Evolutionary conservation across 1,140 invertebrate genomes (phyloP).

Genomic region (Globodera rostochiensis): DNA sequence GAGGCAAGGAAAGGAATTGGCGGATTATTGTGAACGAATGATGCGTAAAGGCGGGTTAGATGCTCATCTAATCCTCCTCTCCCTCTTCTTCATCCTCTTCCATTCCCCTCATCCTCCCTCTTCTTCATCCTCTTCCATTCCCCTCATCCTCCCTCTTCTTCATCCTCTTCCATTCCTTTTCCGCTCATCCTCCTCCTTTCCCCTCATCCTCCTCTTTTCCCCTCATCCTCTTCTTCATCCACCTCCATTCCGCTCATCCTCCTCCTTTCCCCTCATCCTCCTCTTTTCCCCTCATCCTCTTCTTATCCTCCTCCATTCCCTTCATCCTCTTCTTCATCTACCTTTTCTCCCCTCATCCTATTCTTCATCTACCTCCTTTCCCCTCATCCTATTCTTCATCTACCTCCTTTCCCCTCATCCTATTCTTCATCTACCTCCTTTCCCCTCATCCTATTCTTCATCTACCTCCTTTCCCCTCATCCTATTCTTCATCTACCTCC

Average conservation of each 20-base stretch:
- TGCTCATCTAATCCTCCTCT: not conserved
- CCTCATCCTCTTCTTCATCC: not conserved
- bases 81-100: not conserved
- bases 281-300: not conserved
- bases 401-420: conserved; percentile 9
- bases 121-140: not conserved
- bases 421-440: not conserved
- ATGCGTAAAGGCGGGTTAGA: not conserved
- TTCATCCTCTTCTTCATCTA: conserved; percentile 21
- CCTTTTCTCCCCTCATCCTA: not conserved
- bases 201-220: conserved; percentile 25
- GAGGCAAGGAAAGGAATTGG: not conserved
- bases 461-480: too few species aligned
- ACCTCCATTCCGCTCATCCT: too few species aligned
- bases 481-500: too few species aligned
- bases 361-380: conserved; percentile 14
- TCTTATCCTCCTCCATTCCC: conserved; percentile 31
- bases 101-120: conserved; percentile 15
- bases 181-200: conserved; percentile 20
- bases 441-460: too few species aligned
- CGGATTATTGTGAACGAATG: not conserved
- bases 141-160: conserved; percentile 19
- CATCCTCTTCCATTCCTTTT: not conserved
- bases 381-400: conserved; percentile 19
- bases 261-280: conserved; percentile 27